Evolutionary conservation across 2,113 vertebrate genomes (phyloP).

Genomic region (Dissostichus mawsoni): DNA sequence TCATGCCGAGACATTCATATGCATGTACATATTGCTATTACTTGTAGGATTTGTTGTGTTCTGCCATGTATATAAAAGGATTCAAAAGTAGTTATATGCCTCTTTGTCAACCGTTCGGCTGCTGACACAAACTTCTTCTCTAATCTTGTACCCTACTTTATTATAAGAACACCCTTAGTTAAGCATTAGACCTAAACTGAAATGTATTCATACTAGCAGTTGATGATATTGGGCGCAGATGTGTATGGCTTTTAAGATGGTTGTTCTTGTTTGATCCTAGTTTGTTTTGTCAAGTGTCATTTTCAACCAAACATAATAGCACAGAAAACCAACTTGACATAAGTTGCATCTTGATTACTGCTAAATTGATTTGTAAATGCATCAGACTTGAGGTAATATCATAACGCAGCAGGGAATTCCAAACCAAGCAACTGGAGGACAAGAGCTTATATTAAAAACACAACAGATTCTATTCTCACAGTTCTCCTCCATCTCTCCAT

Average conservation of each 20-base stretch:
- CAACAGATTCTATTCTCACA: conserved; percentile 61
- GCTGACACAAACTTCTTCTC: conserved; percentile 15
- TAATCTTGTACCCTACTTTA: background rate
- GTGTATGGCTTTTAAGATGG: background rate
- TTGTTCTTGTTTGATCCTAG: conserved; percentile 7
- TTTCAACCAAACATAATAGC: background rate
- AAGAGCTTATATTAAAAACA: conserved; percentile 56
- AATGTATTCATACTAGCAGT: background rate
- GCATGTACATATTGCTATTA: too few relatives aligned
- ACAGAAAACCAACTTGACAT: background rate
- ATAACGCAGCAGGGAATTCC: conserved; percentile 36
- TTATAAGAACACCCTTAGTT: background rate
- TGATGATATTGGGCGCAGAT: background rate
- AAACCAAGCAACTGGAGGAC: conserved; percentile 27
- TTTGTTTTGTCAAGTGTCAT: conserved; percentile 5
- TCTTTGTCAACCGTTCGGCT: conserved; percentile 5
- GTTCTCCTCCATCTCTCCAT: conserved; percentile 49
- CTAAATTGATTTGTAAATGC: conserved; percentile 17
- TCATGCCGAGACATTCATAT: conserved; percentile 1
- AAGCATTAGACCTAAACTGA: background rate
- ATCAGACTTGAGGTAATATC: conserved; percentile 30
- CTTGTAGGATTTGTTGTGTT: background rate
- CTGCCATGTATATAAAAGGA: conserved; percentile 6
- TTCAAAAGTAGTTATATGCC: background rate
- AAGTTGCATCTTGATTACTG: background rate